Conservation (phyloP, 2,113 vertebrate genomes). For the Helogale parvula region DNA sequence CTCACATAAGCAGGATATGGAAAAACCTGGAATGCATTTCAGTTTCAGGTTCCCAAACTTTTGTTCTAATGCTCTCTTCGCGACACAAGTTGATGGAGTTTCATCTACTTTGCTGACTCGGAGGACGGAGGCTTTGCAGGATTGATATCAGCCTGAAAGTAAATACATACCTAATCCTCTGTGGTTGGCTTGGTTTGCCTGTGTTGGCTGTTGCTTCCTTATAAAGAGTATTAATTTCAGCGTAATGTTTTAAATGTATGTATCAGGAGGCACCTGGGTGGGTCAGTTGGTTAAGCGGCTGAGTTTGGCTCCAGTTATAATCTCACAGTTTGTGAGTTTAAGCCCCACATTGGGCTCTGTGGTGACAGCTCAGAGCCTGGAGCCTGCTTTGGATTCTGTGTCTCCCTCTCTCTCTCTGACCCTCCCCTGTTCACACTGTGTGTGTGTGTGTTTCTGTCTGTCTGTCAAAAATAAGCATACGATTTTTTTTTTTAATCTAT, state of each 20-base stretch:
- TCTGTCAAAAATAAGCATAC: too few relatives aligned
- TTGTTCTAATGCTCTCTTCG: neutral
- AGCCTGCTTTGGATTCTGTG: too few relatives aligned
- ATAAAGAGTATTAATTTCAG: neutral
- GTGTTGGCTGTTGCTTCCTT: neutral
- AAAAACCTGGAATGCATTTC: neutral
- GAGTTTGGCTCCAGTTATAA: too few relatives aligned
- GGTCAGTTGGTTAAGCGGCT: too few relatives aligned
- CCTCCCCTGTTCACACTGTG: too few relatives aligned
- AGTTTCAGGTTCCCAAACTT: accelerated
- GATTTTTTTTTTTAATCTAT: neutral
- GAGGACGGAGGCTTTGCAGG: neutral
- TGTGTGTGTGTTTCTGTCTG: too few relatives aligned
- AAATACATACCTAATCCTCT: neutral
- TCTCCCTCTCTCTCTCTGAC: too few relatives aligned
- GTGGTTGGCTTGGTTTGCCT: neutral
- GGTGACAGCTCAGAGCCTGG: too few relatives aligned
- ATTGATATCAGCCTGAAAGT: neutral
- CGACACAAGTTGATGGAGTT: neutral
- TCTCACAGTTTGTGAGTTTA: too few relatives aligned
- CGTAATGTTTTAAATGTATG: neutral
- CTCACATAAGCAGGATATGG: neutral
- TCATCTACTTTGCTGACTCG: neutral
- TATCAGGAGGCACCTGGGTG: neutral
- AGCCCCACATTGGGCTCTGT: too few relatives aligned